Percentiles rank a stretch among this genome's conserved stretches.
phyloP scores from a whole-genome alignment of 2,888 invertebrate species.

The Lithophane leautieri region DNA sequence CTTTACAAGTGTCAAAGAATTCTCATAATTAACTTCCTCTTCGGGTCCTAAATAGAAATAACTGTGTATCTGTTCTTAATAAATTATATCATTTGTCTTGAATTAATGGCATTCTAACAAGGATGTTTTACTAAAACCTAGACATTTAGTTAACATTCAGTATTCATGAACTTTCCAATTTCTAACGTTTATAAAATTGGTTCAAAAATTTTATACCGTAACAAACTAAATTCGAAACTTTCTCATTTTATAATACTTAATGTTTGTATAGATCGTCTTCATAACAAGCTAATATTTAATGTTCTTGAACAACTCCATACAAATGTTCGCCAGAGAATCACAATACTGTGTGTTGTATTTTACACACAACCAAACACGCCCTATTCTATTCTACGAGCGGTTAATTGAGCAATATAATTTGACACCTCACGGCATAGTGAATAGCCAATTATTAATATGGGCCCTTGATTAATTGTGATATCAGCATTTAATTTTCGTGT shows the following conservation, averaged over 20 bases:
- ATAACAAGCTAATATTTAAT: slow-evolving; percentile 26
- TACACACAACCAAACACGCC: slow-evolving; percentile 84
- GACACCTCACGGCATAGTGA: slow-evolving; percentile 89
- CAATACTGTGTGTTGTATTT: slow-evolving; percentile 72
- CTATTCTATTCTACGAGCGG: slow-evolving; percentile 87
- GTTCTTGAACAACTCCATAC: slow-evolving; percentile 27
- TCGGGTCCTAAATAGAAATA: not conserved
- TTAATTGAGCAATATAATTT: slow-evolving; percentile 90
- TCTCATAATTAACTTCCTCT: not conserved
- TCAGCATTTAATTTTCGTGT: slow-evolving; percentile 91
- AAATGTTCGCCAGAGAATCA: slow-evolving; percentile 38
- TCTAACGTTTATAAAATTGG: slow-evolving; percentile 26
- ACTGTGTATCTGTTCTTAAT: slow-evolving; percentile 7
- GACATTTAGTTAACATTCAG: slow-evolving; percentile 7
- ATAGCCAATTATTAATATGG: slow-evolving; percentile 91
- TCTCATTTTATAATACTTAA: slow-evolving; percentile 29
- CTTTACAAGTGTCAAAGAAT: not conserved
- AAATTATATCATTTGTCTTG: slow-evolving; percentile 26
- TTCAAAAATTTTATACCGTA: slow-evolving; percentile 38
- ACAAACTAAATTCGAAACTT: slow-evolving; percentile 33
- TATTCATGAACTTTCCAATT: slow-evolving; percentile 37
- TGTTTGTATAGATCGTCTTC: slow-evolving; percentile 23
- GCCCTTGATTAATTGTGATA: slow-evolving; percentile 90
- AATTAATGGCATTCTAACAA: slow-evolving; percentile 11
- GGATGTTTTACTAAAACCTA: not conserved